Evolutionary conservation across 2,113 vertebrate species (phyloP), one percentile per base, ranked within the genome.

Genomic region (Tapirus terrestris): DNA sequence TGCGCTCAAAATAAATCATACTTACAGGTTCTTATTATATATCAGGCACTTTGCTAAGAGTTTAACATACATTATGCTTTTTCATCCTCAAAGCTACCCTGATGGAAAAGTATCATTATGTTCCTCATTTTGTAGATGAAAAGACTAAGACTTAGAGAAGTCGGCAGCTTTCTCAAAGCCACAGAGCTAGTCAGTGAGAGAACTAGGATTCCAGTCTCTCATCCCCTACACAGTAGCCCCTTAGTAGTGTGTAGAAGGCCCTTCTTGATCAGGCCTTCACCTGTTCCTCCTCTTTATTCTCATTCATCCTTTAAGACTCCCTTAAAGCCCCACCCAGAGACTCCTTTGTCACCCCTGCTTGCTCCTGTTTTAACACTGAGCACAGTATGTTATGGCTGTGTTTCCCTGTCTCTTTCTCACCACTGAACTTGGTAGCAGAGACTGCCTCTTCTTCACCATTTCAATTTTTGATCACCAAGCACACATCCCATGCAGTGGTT

Each of bases 21-120:
- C 0, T 8, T 72, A 0, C 3, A 31, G 4, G 45, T 68, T 89
- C 70, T 36, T 67, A 5, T 9, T 67, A 2, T 3, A 0, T n/a
- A 12, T 17, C 5, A 17, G 5, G n/a, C 16, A 27, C 67, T 25
- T 17, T 56, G 73, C 70, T 76, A 29, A 31, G 76, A 76, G 89
- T 29, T 48, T 29, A 17, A 13, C 5, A 1, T 45, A 43, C 60
- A 8, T 72, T 33, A 36, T 12, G 21, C 33, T 3, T 67, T 80
- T 70, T 36, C 18, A 63, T 36, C 21, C n/a, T 67, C 56, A 60
- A 0, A 11, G 65, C 60, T 93, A 12, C n/a, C 18, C 11, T 36
- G 12, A 27, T 0, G 11, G 70, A 53, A 63, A n/a, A 58, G 20
- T 60, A 13, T 56, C 12, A 5, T 13, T n/a, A 12, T 1, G 0